Percentiles rank a stretch among this genome's conserved stretches.
phyloP scores from a whole-genome alignment of 2,888 invertebrate genomes.

The Chloromyia formosa region DNA sequence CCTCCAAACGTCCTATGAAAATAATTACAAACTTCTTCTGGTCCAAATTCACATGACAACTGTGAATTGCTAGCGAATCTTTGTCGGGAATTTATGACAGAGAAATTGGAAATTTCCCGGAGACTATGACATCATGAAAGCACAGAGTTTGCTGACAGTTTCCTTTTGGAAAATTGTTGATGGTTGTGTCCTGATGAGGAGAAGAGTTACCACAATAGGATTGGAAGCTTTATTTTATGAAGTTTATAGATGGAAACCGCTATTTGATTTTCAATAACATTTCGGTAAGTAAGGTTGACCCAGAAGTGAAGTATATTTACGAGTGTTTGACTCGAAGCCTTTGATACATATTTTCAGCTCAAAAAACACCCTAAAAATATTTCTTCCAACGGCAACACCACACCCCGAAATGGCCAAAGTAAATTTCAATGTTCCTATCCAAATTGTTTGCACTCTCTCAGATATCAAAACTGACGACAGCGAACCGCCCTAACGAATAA shows the following conservation, averaged over 20 bases:
- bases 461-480: background rate
- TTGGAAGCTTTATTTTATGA: too few species aligned
- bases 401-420: background rate
- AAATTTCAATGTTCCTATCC: background rate
- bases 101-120: conserved; percentile 24
- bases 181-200: too few species aligned
- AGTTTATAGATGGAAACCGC: too few species aligned
- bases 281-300: too few species aligned
- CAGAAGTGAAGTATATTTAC: too few species aligned
- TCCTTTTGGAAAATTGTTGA: background rate
- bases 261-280: too few species aligned
- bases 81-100: conserved; percentile 22
- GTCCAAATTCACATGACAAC: background rate
- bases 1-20: background rate
- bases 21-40: background rate
- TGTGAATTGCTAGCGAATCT: background rate
- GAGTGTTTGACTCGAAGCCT: too few species aligned
- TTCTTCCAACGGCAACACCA: background rate
- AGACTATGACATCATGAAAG: conserved; percentile 3
- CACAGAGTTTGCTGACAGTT: conserved; percentile 22
- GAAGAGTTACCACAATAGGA: background rate
- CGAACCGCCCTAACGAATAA: conserved; percentile 16
- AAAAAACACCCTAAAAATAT: too few species aligned
- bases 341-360: too few species aligned
- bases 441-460: background rate